Evolutionary conservation across 1,140 invertebrate genomes (phyloP).

Genomic region (Belonocnema kinseyi): DNA sequence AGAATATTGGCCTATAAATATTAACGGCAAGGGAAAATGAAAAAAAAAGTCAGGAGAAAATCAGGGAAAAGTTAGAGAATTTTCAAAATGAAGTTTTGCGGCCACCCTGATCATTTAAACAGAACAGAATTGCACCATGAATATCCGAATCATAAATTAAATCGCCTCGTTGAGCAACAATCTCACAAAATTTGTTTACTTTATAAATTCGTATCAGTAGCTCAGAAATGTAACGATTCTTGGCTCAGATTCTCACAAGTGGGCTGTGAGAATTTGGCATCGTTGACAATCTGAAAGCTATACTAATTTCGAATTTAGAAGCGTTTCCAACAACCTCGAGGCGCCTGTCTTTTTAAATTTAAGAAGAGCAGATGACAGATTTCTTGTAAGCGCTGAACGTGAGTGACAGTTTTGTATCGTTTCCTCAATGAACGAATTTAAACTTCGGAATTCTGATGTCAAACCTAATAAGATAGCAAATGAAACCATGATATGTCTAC

Average conservation of each 20-base stretch:
- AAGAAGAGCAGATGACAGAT: slow-evolving; percentile 11
- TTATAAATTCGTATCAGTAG: neutral
- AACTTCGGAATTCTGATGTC: no score
- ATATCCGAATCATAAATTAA: neutral
- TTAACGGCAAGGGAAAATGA: no score
- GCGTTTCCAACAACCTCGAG: slow-evolving; percentile 15
- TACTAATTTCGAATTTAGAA: slow-evolving; percentile 13
- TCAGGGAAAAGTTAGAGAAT: no score
- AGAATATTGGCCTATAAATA: no score
- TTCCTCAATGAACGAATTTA: neutral
- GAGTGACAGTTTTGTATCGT: neutral
- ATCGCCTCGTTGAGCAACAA: neutral
- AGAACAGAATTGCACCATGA: no score
- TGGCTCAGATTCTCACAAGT: slow-evolving; percentile 2
- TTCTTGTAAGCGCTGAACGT: slow-evolving; percentile 20
- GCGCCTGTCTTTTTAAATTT: slow-evolving; percentile 1
- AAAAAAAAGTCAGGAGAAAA: no score
- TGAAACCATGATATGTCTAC: neutral
- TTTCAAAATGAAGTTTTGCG: no score
- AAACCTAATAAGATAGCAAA: no score
- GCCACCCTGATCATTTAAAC: no score
- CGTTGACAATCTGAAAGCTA: slow-evolving; percentile 17
- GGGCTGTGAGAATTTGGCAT: slow-evolving; percentile 22
- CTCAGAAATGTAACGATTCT: neutral
- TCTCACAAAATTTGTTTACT: neutral